Conservation (phyloP, 2,113 vertebrate species). For the Trachemys scripta region DNA sequence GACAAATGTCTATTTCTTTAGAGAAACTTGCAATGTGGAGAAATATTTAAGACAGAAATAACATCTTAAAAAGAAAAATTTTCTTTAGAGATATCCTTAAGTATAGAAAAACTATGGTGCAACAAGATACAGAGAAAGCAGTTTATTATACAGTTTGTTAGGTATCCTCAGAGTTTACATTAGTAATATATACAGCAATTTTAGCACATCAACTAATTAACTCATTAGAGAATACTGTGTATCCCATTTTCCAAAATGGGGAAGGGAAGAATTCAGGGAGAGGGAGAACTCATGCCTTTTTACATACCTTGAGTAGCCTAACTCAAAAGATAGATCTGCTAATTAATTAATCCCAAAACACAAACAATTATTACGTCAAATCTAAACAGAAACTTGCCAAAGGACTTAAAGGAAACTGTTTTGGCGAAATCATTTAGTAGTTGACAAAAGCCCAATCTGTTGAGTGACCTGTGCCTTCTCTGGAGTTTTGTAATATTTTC, state of each 20-base stretch:
- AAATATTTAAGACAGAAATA: background rate
- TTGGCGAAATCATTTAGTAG: background rate
- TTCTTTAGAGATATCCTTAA: background rate
- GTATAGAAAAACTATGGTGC: background rate
- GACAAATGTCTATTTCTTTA: background rate
- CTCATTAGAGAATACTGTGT: background rate
- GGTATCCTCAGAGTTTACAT: background rate
- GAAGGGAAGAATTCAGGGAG: background rate
- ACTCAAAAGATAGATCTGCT: background rate
- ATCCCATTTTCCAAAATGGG: background rate
- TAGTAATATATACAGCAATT: background rate
- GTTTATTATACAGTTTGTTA: slow-evolving; percentile 3
- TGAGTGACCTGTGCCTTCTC: background rate
- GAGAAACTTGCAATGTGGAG: background rate
- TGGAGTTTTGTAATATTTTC: background rate
- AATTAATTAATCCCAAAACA: background rate
- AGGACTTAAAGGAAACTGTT: background rate
- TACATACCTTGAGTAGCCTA: background rate
- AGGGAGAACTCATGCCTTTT: background rate
- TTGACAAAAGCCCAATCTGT: fast-evolving
- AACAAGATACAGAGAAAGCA: background rate
- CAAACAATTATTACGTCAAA: background rate
- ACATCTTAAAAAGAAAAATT: background rate
- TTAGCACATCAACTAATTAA: background rate
- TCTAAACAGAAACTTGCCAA: background rate